phyloP scores from a whole-genome alignment of 2,797 vertebrate genomes.

The Acrocephalus scirpaceus region DNA sequence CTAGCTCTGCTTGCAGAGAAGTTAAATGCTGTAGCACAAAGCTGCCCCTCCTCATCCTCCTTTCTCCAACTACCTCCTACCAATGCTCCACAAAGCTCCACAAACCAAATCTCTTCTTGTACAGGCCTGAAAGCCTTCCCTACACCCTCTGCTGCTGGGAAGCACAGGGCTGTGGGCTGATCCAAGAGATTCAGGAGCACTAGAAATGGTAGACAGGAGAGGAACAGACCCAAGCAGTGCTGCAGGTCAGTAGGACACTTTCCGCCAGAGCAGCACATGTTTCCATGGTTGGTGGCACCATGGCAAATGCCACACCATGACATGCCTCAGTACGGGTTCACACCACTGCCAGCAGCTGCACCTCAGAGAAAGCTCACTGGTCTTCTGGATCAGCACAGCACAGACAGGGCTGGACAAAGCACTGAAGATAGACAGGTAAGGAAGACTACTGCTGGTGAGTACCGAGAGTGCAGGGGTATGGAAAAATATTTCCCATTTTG shows the following conservation, averaged over 20 bases:
- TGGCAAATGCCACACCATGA: fast-evolving
- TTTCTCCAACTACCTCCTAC: background rate
- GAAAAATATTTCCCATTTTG: background rate
- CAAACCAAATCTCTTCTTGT: background rate
- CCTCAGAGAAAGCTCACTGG: background rate
- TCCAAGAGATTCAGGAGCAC: background rate
- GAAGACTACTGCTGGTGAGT: background rate
- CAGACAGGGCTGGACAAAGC: background rate
- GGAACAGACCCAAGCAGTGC: background rate
- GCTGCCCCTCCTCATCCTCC: background rate
- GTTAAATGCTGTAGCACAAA: background rate
- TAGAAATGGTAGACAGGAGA: background rate
- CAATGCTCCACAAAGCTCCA: background rate
- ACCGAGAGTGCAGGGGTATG: background rate
- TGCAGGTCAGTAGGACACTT: background rate
- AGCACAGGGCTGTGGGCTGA: background rate
- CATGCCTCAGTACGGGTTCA: fast-evolving
- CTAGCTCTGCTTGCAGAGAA: background rate
- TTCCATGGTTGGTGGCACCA: background rate
- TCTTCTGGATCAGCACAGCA: background rate
- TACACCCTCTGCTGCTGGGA: background rate
- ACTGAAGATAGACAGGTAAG: background rate
- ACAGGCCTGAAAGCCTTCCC: fast-evolving
- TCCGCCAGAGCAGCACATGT: background rate
- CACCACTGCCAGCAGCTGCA: background rate